Base-by-base conservation (phyloP, 2,797 vertebrate species). In the Oreonectes daqikongensis region DNA sequence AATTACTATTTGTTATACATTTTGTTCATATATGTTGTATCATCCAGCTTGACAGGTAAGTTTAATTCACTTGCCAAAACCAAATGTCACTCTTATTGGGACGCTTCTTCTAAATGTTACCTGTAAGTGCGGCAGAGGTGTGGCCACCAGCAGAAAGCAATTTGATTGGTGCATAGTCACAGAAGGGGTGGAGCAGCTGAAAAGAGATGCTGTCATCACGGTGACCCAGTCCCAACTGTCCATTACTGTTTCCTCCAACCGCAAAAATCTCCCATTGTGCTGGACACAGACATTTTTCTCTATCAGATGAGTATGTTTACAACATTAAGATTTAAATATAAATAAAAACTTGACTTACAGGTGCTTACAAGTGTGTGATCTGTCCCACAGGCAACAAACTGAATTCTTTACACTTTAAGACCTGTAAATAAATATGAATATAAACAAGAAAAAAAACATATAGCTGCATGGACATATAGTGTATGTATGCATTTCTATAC, bases 331-430 rank as follows among this genome's bases (percentile, higher is more conserved):
- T 65, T 53, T 53, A 5, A 61, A 61, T 63, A 22, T 32, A n/a
- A n/a, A n/a, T 11, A 53, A 70, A 52, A 28, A 10, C 7, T 24
- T 57, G 20, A 77, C 89, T 88, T 93, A 96, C 96, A 92, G 91
- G 95, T 97, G 89, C 87, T 95, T 86, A 96, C 82, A 59, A 97
- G 87, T 38, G 95, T 96, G 86, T 97, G 96, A 84, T 95, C 94
- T 87, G 90, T 92, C 82, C 96, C 95, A 90, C 96, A 97, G 66
- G 94, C 96, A 79, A 89, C 94, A 82, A 95, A 83, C 87, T 93
- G 94, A 81, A 94, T 88, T 86, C 93, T 95, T 88, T 96, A 93
- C 67, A 90, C 88, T 88, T 95, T 96, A 88, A 97, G 91, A 85
- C 89, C 95, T 96, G 87, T 64, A 87, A 87, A 85, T 78, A 40